Conservation (phyloP, 2,113 vertebrate species). For the Podocnemis expansa region DNA sequence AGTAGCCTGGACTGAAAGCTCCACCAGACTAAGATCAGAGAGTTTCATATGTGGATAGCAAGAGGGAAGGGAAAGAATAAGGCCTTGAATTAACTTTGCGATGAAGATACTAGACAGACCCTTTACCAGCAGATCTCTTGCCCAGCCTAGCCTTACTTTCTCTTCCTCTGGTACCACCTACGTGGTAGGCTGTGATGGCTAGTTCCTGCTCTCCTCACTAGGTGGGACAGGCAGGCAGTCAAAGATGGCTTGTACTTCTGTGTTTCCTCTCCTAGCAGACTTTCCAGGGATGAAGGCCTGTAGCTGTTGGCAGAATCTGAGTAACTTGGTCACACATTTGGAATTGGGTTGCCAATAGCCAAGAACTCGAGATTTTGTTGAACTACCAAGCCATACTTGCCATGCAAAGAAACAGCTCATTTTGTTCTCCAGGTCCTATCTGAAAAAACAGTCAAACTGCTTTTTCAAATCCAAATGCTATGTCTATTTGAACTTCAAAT, state of each 20-base stretch:
- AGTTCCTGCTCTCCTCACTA: fast-evolving
- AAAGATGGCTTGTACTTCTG: neutral
- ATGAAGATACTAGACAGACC: neutral
- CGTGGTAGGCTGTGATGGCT: fast-evolving
- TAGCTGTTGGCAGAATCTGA: neutral
- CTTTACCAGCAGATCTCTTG: fast-evolving
- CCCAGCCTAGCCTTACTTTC: fast-evolving
- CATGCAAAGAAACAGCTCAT: neutral
- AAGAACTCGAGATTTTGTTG: neutral
- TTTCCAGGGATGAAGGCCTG: neutral
- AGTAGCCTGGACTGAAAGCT: conserved; percentile 63
- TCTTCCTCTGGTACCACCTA: fast-evolving
- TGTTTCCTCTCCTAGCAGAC: fast-evolving
- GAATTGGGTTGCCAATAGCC: neutral
- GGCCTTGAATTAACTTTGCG: neutral
- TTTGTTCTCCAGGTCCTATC: fast-evolving
- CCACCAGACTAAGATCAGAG: conserved; percentile 66
- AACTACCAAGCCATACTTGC: fast-evolving
- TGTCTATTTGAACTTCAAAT: neutral
- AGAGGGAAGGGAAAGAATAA: conserved; percentile 7
- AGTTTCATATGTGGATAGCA: conserved; percentile 60
- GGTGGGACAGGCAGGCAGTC: neutral
- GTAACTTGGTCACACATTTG: fast-evolving
- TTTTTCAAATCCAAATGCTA: neutral
- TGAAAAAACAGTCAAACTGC: neutral